phyloP scores from a whole-genome alignment of 2,797 vertebrate species.

The Myotis findleyi region DNA sequence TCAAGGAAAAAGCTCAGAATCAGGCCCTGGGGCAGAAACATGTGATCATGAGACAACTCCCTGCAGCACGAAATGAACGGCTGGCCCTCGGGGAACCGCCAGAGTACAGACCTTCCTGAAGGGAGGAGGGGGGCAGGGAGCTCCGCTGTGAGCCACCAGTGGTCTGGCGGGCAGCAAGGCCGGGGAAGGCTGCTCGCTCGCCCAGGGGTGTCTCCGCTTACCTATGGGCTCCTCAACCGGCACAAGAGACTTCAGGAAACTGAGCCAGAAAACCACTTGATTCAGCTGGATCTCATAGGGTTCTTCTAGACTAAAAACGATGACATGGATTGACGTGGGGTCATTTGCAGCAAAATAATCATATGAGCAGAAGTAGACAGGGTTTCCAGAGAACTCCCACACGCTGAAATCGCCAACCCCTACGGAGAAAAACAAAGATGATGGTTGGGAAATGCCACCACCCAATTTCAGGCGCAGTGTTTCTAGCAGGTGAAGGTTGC shows the following conservation, averaged over 20 bases:
- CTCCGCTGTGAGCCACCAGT: not conserved
- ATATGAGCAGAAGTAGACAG: slow-evolving; percentile 96
- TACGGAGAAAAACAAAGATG: slow-evolving; percentile 78
- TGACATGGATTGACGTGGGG: slow-evolving; percentile 93
- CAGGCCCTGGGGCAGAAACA: not conserved
- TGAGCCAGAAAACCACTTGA: slow-evolving; percentile 98
- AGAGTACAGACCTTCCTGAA: not conserved
- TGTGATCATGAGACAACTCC: not conserved
- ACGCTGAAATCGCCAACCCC: slow-evolving; percentile 97
- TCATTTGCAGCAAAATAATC: slow-evolving; percentile 98
- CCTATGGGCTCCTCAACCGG: slow-evolving; percentile 94
- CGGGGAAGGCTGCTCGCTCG: fast-evolving
- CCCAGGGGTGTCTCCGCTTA: slow-evolving; percentile 76
- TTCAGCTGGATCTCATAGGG: slow-evolving; percentile 97
- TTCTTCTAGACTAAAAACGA: slow-evolving; percentile 97
- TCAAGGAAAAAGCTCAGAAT: not conserved
- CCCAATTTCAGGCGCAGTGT: not conserved
- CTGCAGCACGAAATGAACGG: not conserved
- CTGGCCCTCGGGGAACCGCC: not conserved
- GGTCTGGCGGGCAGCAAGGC: fast-evolving
- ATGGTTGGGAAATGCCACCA: fast-evolving
- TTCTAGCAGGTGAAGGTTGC: not conserved
- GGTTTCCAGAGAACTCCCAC: slow-evolving; percentile 99
- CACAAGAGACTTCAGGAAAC: slow-evolving; percentile 95
- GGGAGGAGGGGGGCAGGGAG: not conserved